These are phyloP conservation scores for Falcaria lacertinaria DNA, from an alignment of 2,888 invertebrate genomes.

Conservation along the genomic window DNA sequence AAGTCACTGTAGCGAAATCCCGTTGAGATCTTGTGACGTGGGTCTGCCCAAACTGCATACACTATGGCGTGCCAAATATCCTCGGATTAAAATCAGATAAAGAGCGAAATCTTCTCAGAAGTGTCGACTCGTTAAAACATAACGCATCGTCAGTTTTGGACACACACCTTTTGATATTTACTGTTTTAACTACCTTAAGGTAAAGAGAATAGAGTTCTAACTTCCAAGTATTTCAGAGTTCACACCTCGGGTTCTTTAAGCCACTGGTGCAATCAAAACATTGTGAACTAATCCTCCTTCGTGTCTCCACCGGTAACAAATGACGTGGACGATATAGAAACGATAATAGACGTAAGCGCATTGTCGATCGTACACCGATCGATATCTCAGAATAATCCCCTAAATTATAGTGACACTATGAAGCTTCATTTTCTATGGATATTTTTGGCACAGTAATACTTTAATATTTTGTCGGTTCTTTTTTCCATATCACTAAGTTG, in stretches of 20 bases:
- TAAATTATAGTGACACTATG: constrained; percentile 26
- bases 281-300: constrained; percentile 61
- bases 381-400: constrained; percentile 57
- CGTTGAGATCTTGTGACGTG: background rate
- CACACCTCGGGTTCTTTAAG: constrained; percentile 34
- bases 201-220: constrained; percentile 16
- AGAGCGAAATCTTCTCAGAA: constrained; percentile 39
- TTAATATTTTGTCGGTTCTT: background rate
- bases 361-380: constrained; percentile 46
- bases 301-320: constrained; percentile 41
- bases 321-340: constrained; percentile 38
- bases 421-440: background rate
- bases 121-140: constrained; percentile 60
- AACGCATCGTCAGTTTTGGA: constrained; percentile 47
- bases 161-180: constrained; percentile 18
- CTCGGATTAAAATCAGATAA: constrained; percentile 1
- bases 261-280: constrained; percentile 64
- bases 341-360: constrained; percentile 25
- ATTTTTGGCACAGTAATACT: no score
- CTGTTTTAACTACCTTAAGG: constrained; percentile 16
- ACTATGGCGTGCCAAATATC: background rate
- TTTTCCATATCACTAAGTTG: no score
- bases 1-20: background rate
- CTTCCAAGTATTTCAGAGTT: constrained; percentile 18
- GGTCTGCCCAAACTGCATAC: background rate